phyloP scores from a whole-genome alignment of 92 coral and sea anemone genomes.

The Galaxea fascicularis region DNA sequence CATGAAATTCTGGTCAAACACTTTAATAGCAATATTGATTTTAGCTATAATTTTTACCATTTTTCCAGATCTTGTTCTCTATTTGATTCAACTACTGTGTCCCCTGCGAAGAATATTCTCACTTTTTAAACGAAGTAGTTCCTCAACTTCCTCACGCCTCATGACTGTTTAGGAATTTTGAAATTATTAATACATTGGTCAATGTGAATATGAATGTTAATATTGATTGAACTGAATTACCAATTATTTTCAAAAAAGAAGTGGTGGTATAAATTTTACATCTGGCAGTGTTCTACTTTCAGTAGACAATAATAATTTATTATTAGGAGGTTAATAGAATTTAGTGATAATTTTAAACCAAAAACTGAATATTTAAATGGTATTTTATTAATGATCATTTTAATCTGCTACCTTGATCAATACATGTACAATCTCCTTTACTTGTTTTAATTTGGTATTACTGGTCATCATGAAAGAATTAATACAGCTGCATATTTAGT shows the following conservation, averaged over 20 bases:
- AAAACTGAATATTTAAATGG: too few relatives aligned
- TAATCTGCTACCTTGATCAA: too few relatives aligned
- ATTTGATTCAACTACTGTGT: conserved; percentile 40
- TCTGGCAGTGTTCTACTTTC: too few relatives aligned
- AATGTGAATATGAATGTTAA: background rate
- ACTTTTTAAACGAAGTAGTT: conserved; percentile 13
- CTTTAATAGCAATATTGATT: conserved; percentile 46
- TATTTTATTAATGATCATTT: too few relatives aligned
- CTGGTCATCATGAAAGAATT: too few relatives aligned
- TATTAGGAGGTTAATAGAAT: too few relatives aligned
- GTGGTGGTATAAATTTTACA: too few relatives aligned
- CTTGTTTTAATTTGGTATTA: too few relatives aligned
- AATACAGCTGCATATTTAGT: too few relatives aligned
- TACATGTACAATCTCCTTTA: too few relatives aligned
- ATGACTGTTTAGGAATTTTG: conserved; percentile 64
- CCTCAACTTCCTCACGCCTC: conserved; percentile 59
- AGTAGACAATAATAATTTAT: too few relatives aligned
- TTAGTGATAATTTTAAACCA: too few relatives aligned
- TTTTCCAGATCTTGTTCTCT: conserved; percentile 59
- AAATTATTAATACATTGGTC: background rate
- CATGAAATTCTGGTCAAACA: conserved; percentile 56
- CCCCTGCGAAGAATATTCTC: conserved; percentile 71
- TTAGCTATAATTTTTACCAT: conserved; percentile 52
- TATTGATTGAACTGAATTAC: background rate
- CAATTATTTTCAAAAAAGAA: background rate